Conservation (phyloP, 2,888 invertebrate species). For the Hirtodrosophila cameraria region DNA sequence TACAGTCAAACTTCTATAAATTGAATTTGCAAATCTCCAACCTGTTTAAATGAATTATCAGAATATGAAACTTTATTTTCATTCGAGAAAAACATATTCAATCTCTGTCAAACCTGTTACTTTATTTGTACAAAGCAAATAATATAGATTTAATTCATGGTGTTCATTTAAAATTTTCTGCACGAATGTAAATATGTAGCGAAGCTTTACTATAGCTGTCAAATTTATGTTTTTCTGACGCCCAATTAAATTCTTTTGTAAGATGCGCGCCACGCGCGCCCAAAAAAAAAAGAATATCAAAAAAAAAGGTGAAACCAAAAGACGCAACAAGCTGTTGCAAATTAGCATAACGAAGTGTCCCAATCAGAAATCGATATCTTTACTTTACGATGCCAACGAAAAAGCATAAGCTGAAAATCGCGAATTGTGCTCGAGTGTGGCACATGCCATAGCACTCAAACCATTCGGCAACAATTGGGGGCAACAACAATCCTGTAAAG, state of each 20-base stretch:
- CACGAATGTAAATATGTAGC: too few relatives aligned
- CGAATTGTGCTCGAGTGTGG: constrained; percentile 35
- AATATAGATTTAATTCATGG: too few relatives aligned
- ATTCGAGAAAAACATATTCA: too few relatives aligned
- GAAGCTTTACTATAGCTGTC: too few relatives aligned
- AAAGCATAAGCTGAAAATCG: constrained; percentile 1
- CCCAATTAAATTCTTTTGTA: constrained; percentile 53
- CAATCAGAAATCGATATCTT: constrained; percentile 63
- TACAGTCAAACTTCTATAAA: too few relatives aligned
- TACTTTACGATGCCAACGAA: constrained; percentile 2
- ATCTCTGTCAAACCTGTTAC: too few relatives aligned
- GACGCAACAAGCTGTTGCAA: constrained; percentile 3
- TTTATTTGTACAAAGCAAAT: too few relatives aligned
- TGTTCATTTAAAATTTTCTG: too few relatives aligned
- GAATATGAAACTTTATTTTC: too few relatives aligned
- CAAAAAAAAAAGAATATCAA: constrained; percentile 20
- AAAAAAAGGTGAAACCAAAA: constrained; percentile 5
- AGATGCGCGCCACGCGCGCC: constrained; percentile 48
- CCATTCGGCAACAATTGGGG: constrained; percentile 1
- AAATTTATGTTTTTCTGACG: neutral
- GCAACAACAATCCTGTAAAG: constrained; percentile 22
- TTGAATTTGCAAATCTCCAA: constrained; percentile 21
- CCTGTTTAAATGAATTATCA: too few relatives aligned
- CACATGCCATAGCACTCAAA: constrained; percentile 60
- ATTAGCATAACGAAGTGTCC: constrained; percentile 65